A percentile compares a stretch with the other conserved stretches of the same genome.
Conservation (phyloP, 2,797 vertebrate genomes). For the Gadopsis bispinosus region DNA sequence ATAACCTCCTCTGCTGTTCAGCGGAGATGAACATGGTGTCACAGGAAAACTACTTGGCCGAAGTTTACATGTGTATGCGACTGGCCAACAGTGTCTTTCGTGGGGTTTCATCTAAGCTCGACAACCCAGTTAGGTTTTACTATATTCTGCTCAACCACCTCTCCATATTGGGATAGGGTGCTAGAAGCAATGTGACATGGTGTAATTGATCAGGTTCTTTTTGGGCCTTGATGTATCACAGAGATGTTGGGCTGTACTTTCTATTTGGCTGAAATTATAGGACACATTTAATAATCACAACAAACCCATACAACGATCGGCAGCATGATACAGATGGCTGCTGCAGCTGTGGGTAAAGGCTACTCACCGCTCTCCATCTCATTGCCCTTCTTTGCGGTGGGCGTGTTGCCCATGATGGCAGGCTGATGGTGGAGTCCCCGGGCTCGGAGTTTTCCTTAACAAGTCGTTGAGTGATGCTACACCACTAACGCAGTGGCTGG, state of each 20-base stretch:
- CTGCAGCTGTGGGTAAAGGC: constrained; percentile 20
- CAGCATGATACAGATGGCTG: constrained; percentile 13
- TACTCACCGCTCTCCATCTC: constrained; percentile 92
- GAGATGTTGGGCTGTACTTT: constrained; percentile 14
- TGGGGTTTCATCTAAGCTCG: not conserved
- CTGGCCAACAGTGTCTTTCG: not conserved
- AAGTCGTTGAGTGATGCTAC: constrained; percentile 66
- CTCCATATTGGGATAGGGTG: not conserved
- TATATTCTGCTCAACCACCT: not conserved
- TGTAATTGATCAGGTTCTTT: constrained; percentile 7
- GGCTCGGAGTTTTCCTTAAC: constrained; percentile 71
- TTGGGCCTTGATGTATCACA: constrained; percentile 28
- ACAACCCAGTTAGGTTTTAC: not conserved
- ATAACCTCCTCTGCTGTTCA: constrained; percentile 51
- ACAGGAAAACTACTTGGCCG: not conserved
- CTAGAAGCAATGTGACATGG: not conserved
- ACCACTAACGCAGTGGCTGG: constrained; percentile 51
- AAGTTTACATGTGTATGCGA: constrained; percentile 10
- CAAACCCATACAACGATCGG: constrained; percentile 1
- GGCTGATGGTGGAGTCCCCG: constrained; percentile 77
- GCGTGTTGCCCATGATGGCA: constrained; percentile 94
- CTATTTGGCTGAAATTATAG: not conserved
- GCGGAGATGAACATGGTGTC: constrained; percentile 22
- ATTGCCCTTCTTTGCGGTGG: constrained; percentile 95
- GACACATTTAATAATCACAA: constrained; percentile 61